Evolutionary conservation across 1,140 invertebrate species (phyloP).

Genomic region (Proctacanthus coquilletti): DNA sequence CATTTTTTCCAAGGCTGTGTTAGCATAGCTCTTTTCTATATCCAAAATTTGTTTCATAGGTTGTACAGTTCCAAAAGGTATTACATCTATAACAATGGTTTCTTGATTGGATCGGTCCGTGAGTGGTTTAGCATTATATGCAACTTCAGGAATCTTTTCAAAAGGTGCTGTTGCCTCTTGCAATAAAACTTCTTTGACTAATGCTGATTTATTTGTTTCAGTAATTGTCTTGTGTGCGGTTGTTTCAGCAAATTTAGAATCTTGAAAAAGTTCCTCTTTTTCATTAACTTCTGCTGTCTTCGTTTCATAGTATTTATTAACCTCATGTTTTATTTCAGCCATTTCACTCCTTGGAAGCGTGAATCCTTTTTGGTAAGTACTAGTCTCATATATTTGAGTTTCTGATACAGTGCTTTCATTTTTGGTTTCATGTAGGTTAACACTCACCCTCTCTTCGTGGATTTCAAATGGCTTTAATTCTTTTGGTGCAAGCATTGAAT

Average conservation of each 20-base stretch:
- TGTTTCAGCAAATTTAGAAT: conserved; percentile 11
- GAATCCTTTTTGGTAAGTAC: conserved; percentile 7
- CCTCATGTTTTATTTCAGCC: conserved; percentile 8
- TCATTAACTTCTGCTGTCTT: conserved; percentile 12
- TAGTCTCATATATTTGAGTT: too few species aligned
- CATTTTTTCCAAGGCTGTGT: conserved; percentile 1
- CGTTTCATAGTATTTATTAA: too few species aligned
- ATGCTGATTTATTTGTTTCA: conserved; percentile 10
- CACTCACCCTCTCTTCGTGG: background rate
- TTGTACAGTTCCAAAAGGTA: background rate
- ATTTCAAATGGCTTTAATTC: background rate
- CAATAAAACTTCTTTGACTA: conserved; percentile 9
- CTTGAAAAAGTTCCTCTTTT: conserved; percentile 7
- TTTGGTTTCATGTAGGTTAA: too few species aligned
- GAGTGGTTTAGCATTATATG: conserved; percentile 8
- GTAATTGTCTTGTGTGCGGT: too few species aligned
- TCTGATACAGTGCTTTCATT: too few species aligned
- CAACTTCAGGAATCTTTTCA: background rate
- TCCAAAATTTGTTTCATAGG: background rate
- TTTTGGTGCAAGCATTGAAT: too few species aligned
- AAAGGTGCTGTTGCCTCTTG: conserved; percentile 12
- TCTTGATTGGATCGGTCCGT: conserved; percentile 11
- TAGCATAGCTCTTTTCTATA: background rate
- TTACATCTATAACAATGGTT: conserved; percentile 3
- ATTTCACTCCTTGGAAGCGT: conserved; percentile 12